Evolutionary conservation across 2,888 invertebrate species (phyloP), one percentile per base, ranked within the genome.

Genomic region (Stegana nigrithorax): DNA sequence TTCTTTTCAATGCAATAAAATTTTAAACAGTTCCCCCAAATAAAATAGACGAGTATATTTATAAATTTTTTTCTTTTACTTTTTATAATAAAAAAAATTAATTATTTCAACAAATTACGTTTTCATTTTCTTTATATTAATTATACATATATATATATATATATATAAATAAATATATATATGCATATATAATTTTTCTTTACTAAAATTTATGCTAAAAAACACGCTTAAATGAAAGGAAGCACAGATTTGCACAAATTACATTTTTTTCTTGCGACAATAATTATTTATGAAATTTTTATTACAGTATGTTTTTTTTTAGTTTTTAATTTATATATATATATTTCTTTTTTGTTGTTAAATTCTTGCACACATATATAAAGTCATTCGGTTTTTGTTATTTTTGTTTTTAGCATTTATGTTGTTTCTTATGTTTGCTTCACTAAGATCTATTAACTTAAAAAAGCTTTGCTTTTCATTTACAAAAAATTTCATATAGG

Each of bases 171-270:
- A 32, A 39, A 19, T 50, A 17, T 56, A 27, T 69, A 66, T 66
- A 59, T 63, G 59, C 60, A 63, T 66, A n/a, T 39, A 39, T 60
- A 63, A 62, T 57, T 57, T 59, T 61, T 62, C 42, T 81, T 78
- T 67, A 75, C 80, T 78, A 78, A 80, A 80, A 81, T 81, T 78
- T 80, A 80, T 73, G 77, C 79, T 80, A 80, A 78, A 77, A 50
- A 78, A 78, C 78, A 75, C 71, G 69, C 81, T 80, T 78, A 82
- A 82, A 76, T 75, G 81, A 81, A 78, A 73, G 81, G 81, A 82
- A 82, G 81, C 81, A 81, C 81, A 79, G 74, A 76, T 82, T 82
- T 75, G 78, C 77, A 80, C 67, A 72, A 67, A 62, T 71, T 71
- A 63, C 64, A 72, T n/a, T n/a, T n/a, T n/a, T n/a, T n/a, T n/a